These are phyloP conservation scores for Limnodromus scolopaceus DNA, from an alignment of 2,797 vertebrate species.

Conservation along the genomic window DNA sequence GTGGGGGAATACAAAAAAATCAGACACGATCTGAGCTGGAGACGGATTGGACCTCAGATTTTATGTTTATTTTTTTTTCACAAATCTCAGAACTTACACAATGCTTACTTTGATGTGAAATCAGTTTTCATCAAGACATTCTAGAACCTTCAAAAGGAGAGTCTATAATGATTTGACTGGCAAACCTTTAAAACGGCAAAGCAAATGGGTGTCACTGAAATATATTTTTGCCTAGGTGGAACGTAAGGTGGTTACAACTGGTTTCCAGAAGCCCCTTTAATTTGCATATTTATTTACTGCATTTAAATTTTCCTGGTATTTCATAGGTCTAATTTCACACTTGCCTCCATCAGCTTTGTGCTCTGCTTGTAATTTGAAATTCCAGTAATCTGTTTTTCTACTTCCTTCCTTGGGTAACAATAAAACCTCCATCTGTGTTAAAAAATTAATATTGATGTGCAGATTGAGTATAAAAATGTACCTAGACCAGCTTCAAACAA, in stretches of 20 bases:
- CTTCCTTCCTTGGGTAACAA: constrained; percentile 63
- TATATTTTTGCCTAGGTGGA: background rate
- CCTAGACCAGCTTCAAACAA: constrained; percentile 64
- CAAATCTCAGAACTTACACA: background rate
- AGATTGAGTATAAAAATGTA: constrained; percentile 71
- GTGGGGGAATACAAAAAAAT: fast-evolving
- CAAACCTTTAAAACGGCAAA: background rate
- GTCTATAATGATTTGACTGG: background rate
- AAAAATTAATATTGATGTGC: constrained; percentile 76
- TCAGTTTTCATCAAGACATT: background rate
- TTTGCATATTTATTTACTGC: background rate
- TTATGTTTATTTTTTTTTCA: background rate
- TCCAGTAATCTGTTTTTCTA: constrained; percentile 49
- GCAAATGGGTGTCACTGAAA: background rate
- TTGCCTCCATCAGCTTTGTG: background rate
- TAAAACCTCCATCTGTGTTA: constrained; percentile 70
- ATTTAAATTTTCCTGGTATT: constrained; percentile 6
- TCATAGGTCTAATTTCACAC: constrained; percentile 11
- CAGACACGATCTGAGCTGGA: fast-evolving
- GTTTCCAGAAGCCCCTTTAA: background rate
- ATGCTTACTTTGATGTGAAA: background rate
- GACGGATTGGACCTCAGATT: background rate
- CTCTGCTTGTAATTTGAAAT: constrained; percentile 32
- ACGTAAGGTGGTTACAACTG: background rate
- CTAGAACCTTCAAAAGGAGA: background rate